These are phyloP conservation scores for Leptobrachium leishanense DNA, from an alignment of 2,113 vertebrate species.

Conservation along the genomic window DNA sequence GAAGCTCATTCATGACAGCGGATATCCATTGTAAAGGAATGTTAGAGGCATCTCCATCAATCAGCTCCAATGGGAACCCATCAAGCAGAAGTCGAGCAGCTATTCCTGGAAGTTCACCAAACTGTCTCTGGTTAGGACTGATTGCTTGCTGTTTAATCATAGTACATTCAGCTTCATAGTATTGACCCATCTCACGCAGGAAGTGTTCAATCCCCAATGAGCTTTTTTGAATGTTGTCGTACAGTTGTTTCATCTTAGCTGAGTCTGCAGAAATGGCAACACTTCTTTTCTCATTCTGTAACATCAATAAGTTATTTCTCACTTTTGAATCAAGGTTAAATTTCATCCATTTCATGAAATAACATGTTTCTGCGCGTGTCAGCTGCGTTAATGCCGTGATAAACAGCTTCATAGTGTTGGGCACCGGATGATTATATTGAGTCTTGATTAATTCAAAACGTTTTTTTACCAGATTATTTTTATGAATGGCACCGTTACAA, in stretches of 20 bases:
- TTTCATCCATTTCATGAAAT: constrained; percentile 59
- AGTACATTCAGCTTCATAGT: constrained; percentile 68
- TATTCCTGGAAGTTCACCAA: constrained; percentile 33
- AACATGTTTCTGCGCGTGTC: constrained; percentile 46
- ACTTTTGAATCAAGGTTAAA: constrained; percentile 47
- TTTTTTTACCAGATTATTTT: constrained; percentile 42
- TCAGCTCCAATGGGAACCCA: constrained; percentile 73
- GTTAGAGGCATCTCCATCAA: constrained; percentile 72
- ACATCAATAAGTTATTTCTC: not conserved
- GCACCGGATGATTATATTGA: constrained; percentile 45
- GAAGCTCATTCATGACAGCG: constrained; percentile 63
- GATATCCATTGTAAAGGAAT: constrained; percentile 72
- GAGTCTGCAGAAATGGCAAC: constrained; percentile 40
- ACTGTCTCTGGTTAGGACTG: not conserved
- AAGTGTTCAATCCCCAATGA: constrained; percentile 74
- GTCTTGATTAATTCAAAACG: constrained; percentile 50
- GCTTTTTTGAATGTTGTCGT: constrained; percentile 54
- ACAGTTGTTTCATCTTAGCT: constrained; percentile 52
- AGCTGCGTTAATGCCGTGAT: constrained; percentile 45
- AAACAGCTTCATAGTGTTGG: constrained; percentile 52
- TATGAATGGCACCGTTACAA: not conserved
- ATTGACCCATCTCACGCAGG: constrained; percentile 72
- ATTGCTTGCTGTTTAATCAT: constrained; percentile 40
- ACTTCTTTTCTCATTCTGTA: constrained; percentile 5
- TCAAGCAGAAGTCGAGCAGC: constrained; percentile 62